A percentile compares a stretch with the other conserved stretches of the same genome.
These are phyloP conservation scores for Drosophila parabipectinata DNA, from an alignment of 1,140 invertebrate genomes.

Conservation along the genomic window DNA sequence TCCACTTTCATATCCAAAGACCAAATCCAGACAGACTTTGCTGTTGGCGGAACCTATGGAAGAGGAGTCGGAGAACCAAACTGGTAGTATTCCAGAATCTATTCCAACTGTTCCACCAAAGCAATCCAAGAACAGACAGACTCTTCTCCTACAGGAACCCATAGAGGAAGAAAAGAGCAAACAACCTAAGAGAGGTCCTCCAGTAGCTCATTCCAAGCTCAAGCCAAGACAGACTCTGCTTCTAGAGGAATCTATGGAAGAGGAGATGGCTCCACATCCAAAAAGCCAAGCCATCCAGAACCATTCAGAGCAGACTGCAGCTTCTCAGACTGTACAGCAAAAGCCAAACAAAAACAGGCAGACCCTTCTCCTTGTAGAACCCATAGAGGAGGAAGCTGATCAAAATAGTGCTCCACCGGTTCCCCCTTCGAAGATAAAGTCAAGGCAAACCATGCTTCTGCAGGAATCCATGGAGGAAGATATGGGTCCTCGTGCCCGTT, in stretches of 20 bases:
- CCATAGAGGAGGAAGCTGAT: constrained; percentile 1
- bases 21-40: constrained; percentile 18
- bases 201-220: background rate
- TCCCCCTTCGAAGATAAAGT: background rate
- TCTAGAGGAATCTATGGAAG: background rate
- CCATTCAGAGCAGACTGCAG: background rate
- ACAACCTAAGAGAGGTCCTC: background rate
- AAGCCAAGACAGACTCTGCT: constrained; percentile 1
- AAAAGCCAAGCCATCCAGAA: too few species aligned
- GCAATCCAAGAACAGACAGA: constrained; percentile 9
- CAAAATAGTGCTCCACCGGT: background rate
- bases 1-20: background rate
- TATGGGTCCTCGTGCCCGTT: background rate
- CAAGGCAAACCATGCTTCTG: constrained; percentile 7
- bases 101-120: background rate
- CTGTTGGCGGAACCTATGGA: constrained; percentile 8
- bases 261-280: too few species aligned
- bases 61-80: constrained; percentile 1
- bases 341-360: background rate
- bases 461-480: constrained; percentile 16
- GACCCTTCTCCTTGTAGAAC: background rate
- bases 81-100: background rate
- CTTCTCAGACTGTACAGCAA: background rate
- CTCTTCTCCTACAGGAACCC: constrained; percentile 9
- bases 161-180: constrained; percentile 6